Evolutionary conservation across 2,797 vertebrate genomes (phyloP).

Genomic region (Tauraco hartlaubi): DNA sequence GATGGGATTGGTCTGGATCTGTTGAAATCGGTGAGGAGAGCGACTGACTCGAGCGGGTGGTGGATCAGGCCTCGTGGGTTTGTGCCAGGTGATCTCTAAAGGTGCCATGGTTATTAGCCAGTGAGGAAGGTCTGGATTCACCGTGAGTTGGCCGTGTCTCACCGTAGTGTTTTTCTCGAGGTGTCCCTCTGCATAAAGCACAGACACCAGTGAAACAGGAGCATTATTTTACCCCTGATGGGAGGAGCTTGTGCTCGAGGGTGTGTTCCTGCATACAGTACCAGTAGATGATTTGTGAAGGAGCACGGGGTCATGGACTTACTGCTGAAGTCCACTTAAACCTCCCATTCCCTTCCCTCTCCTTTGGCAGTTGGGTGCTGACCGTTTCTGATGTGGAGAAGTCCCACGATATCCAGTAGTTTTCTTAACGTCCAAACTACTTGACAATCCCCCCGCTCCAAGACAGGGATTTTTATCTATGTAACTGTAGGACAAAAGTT

Average conservation of each 20-base stretch:
- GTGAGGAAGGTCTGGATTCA: neutral
- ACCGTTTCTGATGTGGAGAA: neutral
- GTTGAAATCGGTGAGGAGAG: rapidly evolving
- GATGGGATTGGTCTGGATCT: neutral
- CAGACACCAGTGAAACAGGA: neutral
- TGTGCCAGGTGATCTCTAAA: neutral
- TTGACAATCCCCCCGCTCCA: neutral
- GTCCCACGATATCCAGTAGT: neutral
- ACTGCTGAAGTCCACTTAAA: neutral
- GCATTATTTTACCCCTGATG: neutral
- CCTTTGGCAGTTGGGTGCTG: neutral
- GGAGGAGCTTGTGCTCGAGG: neutral
- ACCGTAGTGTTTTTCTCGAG: neutral
- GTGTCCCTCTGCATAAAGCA: neutral
- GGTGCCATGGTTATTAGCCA: no score
- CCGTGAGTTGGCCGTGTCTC: neutral
- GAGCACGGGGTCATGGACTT: no score
- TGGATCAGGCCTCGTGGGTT: neutral
- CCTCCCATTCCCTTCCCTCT: neutral
- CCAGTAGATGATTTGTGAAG: no score
- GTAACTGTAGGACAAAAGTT: neutral
- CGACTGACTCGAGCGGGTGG: neutral
- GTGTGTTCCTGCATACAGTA: rapidly evolving
- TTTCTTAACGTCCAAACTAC: neutral
- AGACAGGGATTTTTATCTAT: neutral